phyloP scores from a whole-genome alignment of 2,888 invertebrate genomes.

The Dicyrtoma fusca region DNA sequence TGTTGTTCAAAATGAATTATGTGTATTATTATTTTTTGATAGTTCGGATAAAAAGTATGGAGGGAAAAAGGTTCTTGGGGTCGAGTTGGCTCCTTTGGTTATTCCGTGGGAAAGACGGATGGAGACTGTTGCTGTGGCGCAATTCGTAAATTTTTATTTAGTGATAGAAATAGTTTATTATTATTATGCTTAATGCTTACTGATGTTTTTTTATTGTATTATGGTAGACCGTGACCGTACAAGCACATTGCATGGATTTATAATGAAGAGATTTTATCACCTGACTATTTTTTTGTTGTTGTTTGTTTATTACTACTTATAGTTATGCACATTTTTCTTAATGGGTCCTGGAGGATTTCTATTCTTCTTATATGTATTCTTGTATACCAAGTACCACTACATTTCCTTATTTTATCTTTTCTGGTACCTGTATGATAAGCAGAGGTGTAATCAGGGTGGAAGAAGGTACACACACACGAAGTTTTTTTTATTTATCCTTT shows the following conservation, averaged over 20 bases:
- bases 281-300: too few relatives aligned
- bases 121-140: slow-evolving; percentile 75
- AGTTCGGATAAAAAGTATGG: neutral
- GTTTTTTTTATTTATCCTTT: neutral
- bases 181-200: too few relatives aligned
- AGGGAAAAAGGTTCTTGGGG: slow-evolving; percentile 64
- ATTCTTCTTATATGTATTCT: slow-evolving; percentile 67
- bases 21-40: too few relatives aligned
- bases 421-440: slow-evolving; percentile 70
- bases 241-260: too few relatives aligned
- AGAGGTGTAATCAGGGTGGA: slow-evolving; percentile 14
- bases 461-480: neutral
- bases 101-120: slow-evolving; percentile 77
- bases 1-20: too few relatives aligned
- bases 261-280: too few relatives aligned
- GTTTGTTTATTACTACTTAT: too few relatives aligned
- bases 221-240: too few relatives aligned
- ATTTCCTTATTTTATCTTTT: slow-evolving; percentile 65
- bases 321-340: slow-evolving; percentile 62
- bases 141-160: too few relatives aligned
- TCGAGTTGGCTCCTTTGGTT: slow-evolving; percentile 82
- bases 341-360: slow-evolving; percentile 60
- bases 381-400: slow-evolving; percentile 59
- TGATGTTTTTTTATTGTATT: too few relatives aligned
- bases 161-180: too few relatives aligned